These are phyloP conservation scores for Hirtodrosophila trivittata DNA, from an alignment of 2,888 invertebrate genomes.

Conservation along the genomic window DNA sequence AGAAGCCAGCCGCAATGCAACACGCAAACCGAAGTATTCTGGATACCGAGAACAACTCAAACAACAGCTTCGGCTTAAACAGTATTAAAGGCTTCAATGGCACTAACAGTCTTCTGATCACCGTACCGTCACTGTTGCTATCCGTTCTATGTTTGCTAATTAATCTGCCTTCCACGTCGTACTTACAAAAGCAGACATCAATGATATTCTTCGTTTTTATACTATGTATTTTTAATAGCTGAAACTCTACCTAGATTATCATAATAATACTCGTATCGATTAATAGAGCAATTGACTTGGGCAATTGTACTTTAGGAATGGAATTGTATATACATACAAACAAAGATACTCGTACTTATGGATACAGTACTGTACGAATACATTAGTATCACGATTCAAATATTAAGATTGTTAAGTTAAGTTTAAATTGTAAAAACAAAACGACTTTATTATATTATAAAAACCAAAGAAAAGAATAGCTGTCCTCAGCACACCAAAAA, in stretches of 20 bases:
- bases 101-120: slow-evolving; percentile 30
- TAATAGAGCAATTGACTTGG: slow-evolving; percentile 49
- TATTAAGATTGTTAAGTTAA: slow-evolving; percentile 39
- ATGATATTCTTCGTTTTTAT: slow-evolving; percentile 48
- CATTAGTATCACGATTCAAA: slow-evolving; percentile 53
- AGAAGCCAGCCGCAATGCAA: slow-evolving; percentile 84
- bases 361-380: slow-evolving; percentile 31
- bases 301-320: slow-evolving; percentile 48
- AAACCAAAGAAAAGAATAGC: slow-evolving; percentile 18
- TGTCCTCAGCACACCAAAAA: slow-evolving; percentile 32
- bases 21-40: slow-evolving; percentile 83
- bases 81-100: slow-evolving; percentile 62
- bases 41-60: slow-evolving; percentile 77
- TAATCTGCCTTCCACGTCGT: slow-evolving; percentile 33
- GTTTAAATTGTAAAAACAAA: slow-evolving; percentile 65
- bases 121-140: slow-evolving; percentile 43
- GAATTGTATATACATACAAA: slow-evolving; percentile 62
- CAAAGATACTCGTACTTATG: slow-evolving; percentile 29
- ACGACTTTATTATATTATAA: slow-evolving; percentile 66
- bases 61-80: slow-evolving; percentile 61
- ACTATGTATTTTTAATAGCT: slow-evolving; percentile 56
- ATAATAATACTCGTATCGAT: slow-evolving; percentile 1
- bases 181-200: slow-evolving; percentile 30
- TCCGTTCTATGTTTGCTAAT: slow-evolving; percentile 47
- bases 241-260: slow-evolving; percentile 44